These are phyloP conservation scores for Baronia brevicornis DNA, from an alignment of 2,888 invertebrate genomes.

Conservation along the genomic window DNA sequence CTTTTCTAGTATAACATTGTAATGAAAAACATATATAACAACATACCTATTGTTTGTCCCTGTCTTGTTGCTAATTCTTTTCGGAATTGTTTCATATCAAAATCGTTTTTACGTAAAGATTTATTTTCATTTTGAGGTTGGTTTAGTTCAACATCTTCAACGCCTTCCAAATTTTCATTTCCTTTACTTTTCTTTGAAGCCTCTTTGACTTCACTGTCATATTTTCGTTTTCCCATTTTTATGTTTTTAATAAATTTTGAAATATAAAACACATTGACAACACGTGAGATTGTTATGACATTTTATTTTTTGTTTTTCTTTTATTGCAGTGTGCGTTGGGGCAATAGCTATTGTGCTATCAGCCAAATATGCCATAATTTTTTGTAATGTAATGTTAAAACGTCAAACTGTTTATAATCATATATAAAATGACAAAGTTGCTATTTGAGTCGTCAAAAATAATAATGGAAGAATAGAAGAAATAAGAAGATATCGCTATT, in stretches of 20 bases:
- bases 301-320: conserved; percentile 5
- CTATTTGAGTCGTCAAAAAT: no score
- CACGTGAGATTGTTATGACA: conserved; percentile 40
- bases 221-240: conserved; percentile 59
- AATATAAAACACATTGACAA: background rate
- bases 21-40: background rate
- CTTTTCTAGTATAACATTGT: background rate
- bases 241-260: conserved; percentile 12
- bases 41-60: conserved; percentile 74
- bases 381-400: no score
- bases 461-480: no score
- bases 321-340: background rate
- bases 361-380: no score
- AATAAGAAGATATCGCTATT: no score
- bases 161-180: conserved; percentile 24
- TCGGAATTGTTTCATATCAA: conserved; percentile 77
- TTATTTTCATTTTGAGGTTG: conserved; percentile 42
- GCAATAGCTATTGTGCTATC: background rate
- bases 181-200: conserved; percentile 36
- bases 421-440: no score
- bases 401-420: no score
- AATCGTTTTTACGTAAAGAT: conserved; percentile 40
- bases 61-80: conserved; percentile 67
- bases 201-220: conserved; percentile 31
- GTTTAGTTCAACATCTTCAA: conserved; percentile 22